Evolutionary conservation across 2,797 vertebrate genomes (phyloP), one percentile per base, ranked within the genome.

Genomic region (Paguma larvata): DNA sequence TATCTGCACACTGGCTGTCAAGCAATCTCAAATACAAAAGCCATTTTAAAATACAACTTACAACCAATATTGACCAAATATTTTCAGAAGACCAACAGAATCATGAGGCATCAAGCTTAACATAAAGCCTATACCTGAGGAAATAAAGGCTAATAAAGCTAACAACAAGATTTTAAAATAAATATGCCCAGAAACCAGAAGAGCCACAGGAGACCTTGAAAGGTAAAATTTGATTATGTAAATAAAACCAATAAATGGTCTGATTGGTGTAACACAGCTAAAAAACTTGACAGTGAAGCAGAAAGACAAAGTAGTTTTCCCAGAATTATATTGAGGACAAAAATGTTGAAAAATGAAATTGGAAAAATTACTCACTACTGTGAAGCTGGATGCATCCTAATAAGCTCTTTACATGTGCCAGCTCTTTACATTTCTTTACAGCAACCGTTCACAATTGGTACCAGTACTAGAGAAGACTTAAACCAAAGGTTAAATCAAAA

Each of bases 11-110:
- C 8, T 53, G 7, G 12, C 23, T 70, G 68, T 85, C 41, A n/a
- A 32, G 38, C 70, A 68, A 73, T 68, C 34, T 77, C 59, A 77
- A 84, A 77, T 38, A 83, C 23, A 67, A 89, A 94, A 11, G 9
- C 15, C 38, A 27, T 84, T 89, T 77, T 32, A 78, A 84, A 80
- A 87, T 18, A 83, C 21, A 65, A 80, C 62, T 88, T 56, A 68
- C 4, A 77, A 85, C 13, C 56, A 30, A 27, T 75, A 65, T 1
- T 53, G 44, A 65, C 46, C 79, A 68, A 85, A 23, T 70, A 59
- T 85, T 85, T 84, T 85, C 87, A 89, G 48, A 73, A 89, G 82
- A 67, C 19, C 34, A 94, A 83, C 6, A 83, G 44, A 83, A 30
- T 75, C 30, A 56, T 77, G 62, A 59, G 18, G 62, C 38, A 85